Evolutionary conservation across 1,140 invertebrate species (phyloP).

Genomic region (Mercenaria mercenaria): DNA sequence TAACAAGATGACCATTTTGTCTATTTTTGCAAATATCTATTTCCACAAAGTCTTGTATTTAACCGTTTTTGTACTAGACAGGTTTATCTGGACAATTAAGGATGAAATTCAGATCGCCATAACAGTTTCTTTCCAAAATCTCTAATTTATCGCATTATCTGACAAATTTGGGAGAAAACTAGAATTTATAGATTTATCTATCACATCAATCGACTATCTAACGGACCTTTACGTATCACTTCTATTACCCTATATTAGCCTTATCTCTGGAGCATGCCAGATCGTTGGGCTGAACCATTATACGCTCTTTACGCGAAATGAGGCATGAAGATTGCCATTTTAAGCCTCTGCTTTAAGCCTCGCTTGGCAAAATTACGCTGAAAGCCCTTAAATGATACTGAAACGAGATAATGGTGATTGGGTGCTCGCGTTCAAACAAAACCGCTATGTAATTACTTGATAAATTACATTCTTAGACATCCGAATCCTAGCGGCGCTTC

Average conservation of each 20-base stretch:
- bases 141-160: conserved; percentile 31
- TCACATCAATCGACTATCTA: conserved; percentile 3
- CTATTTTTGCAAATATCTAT: too few species aligned
- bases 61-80: too few species aligned
- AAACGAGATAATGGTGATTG: conserved; percentile 63
- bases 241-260: conserved; percentile 63
- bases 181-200: conserved; percentile 33
- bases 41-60: too few species aligned
- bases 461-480: conserved; percentile 64
- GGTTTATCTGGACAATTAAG: too few species aligned
- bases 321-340: conserved; percentile 63
- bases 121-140: conserved; percentile 22
- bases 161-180: conserved; percentile 13
- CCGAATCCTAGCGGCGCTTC: conserved; percentile 28
- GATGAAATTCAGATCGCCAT: neutral
- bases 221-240: conserved; percentile 10
- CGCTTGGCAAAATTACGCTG: conserved; percentile 58
- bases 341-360: conserved; percentile 47
- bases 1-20: too few species aligned
- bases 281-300: conserved; percentile 34
- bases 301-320: conserved; percentile 61
- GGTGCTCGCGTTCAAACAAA: conserved; percentile 61
- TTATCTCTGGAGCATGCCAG: conserved; percentile 50
- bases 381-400: conserved; percentile 67
- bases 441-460: conserved; percentile 68